phyloP scores from a whole-genome alignment of 2,113 vertebrate species.

The Hemiprocne comata region DNA sequence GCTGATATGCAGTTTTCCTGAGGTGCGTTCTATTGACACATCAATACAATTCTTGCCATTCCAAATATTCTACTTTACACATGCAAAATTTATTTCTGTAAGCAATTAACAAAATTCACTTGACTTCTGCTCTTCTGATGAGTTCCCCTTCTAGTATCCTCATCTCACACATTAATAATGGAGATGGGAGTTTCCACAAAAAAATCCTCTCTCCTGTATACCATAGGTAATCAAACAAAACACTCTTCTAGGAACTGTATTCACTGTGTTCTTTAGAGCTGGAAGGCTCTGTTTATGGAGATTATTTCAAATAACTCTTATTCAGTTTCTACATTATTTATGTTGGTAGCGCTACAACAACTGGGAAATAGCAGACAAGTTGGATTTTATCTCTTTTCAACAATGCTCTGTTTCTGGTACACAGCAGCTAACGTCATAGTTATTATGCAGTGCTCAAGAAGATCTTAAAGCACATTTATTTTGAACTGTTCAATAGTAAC shows the following conservation, averaged over 20 bases:
- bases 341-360: neutral
- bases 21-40: neutral
- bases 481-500: neutral
- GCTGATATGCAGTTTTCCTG: neutral
- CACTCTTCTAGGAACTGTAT: neutral
- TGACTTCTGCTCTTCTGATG: neutral
- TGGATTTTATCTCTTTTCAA: constrained; percentile 1
- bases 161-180: neutral
- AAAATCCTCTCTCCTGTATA: neutral
- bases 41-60: neutral
- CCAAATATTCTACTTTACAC: neutral
- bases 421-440: neutral
- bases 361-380: neutral
- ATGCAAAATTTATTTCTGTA: neutral
- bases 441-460: neutral
- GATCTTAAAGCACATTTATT: neutral
- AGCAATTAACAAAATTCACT: neutral
- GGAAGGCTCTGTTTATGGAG: neutral
- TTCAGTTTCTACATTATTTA: neutral
- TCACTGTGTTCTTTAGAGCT: neutral
- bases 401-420: neutral
- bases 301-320: neutral
- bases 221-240: neutral
- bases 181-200: neutral
- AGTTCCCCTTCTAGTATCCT: neutral